Conservation (phyloP, 2,888 invertebrate species). For the Cephus nigrinus region DNA sequence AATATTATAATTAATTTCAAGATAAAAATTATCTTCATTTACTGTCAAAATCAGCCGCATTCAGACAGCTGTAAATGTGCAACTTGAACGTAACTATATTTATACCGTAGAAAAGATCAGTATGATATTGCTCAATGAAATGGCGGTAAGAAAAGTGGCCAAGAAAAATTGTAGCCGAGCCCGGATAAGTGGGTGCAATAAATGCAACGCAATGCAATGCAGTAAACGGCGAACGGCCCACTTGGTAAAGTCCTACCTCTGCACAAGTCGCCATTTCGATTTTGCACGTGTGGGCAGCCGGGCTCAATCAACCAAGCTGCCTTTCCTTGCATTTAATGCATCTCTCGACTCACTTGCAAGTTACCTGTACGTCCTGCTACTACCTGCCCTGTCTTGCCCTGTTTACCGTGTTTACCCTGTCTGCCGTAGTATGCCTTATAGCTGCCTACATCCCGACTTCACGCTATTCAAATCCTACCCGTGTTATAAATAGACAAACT, state of each 20-base stretch:
- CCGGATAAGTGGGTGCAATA: constrained; percentile 5
- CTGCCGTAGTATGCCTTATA: not conserved
- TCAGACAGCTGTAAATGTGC: not conserved
- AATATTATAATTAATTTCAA: not conserved
- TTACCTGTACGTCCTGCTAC: not conserved
- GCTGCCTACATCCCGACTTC: not conserved
- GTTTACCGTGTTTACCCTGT: not conserved
- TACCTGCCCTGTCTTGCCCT: not conserved
- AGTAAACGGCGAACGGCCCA: constrained; percentile 5
- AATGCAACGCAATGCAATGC: not conserved
- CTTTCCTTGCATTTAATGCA: constrained; percentile 1
- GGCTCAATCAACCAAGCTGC: constrained; percentile 27
- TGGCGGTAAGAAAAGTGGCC: not conserved
- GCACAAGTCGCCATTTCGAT: not conserved
- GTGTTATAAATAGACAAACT: constrained; percentile 47
- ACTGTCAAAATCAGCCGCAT: not conserved
- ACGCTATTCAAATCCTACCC: constrained; percentile 17
- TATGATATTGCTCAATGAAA: not conserved
- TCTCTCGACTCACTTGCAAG: not conserved
- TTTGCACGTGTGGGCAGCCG: constrained; percentile 22
- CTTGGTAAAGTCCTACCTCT: not conserved
- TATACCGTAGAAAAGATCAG: not conserved
- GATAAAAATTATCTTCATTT: not conserved
- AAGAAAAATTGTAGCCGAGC: not conserved
- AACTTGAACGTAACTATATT: not conserved